Evolutionary conservation across 2,113 vertebrate genomes (phyloP).

Genomic region (Atrichornis clamosus): DNA sequence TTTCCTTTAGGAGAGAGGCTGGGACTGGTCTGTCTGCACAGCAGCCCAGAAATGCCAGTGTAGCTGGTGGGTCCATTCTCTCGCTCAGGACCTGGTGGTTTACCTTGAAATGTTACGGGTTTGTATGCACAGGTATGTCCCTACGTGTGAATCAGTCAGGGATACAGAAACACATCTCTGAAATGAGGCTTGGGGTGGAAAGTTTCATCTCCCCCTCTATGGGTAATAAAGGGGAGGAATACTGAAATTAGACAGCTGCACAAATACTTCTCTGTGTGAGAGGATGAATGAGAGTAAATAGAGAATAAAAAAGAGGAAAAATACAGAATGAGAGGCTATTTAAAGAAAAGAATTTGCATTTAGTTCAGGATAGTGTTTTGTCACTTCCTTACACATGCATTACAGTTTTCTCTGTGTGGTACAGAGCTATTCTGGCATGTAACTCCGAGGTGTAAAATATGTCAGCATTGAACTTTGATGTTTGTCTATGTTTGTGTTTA

Average conservation of each 20-base stretch:
- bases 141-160: neutral
- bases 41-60: neutral
- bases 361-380: slow-evolving; percentile 57
- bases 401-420: slow-evolving; percentile 16
- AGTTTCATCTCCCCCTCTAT: slow-evolving; percentile 19
- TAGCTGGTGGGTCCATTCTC: neutral
- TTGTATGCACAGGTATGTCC: neutral
- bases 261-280: slow-evolving; percentile 20
- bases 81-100: neutral
- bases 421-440: slow-evolving; percentile 12
- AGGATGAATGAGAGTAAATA: slow-evolving; percentile 64
- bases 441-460: slow-evolving; percentile 50
- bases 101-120: neutral
- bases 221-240: neutral
- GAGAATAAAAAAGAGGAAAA: neutral
- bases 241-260: slow-evolving; percentile 9
- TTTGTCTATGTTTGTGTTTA: slow-evolving; percentile 63
- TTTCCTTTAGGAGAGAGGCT: neutral
- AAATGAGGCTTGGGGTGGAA: slow-evolving; percentile 46
- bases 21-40: neutral
- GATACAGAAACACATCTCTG: neutral
- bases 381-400: slow-evolving; percentile 13
- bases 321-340: slow-evolving; percentile 48
- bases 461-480: slow-evolving; percentile 52
- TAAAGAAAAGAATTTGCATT: slow-evolving; percentile 58